Percentiles rank a stretch among this genome's conserved stretches.
phyloP scores from a whole-genome alignment of 2,797 vertebrate genomes.

The Brachymystax lenok region DNA sequence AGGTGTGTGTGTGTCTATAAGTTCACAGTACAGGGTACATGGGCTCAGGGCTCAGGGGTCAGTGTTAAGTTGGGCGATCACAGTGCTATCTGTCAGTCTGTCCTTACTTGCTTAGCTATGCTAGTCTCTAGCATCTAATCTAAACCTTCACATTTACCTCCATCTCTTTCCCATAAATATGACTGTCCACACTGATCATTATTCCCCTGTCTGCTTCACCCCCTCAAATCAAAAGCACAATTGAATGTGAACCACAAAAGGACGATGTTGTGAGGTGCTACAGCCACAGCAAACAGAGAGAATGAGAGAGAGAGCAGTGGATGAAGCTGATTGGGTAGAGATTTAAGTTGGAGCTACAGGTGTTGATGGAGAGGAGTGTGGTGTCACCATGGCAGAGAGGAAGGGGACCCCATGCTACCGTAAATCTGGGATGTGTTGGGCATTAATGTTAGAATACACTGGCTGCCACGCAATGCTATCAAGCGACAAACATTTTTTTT shows the following conservation, averaged over 20 bases:
- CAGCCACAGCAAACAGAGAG: slow-evolving; percentile 35
- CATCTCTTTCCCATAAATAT: background rate
- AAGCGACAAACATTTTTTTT: slow-evolving; percentile 19
- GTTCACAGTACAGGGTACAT: slow-evolving; percentile 79
- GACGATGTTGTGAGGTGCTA: slow-evolving; percentile 34
- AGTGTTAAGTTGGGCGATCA: slow-evolving; percentile 73
- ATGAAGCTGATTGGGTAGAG: background rate
- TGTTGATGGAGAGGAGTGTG: slow-evolving; percentile 43
- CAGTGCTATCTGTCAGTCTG: slow-evolving; percentile 78
- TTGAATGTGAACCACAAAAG: slow-evolving; percentile 10
- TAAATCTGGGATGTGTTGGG: slow-evolving; percentile 35
- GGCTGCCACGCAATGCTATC: slow-evolving; percentile 52
- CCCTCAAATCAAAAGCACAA: slow-evolving; percentile 18
- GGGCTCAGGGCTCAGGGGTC: slow-evolving; percentile 79
- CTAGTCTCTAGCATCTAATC: background rate
- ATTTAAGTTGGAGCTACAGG: slow-evolving; percentile 20
- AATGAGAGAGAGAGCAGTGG: slow-evolving; percentile 6
- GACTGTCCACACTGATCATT: background rate
- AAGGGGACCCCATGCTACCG: slow-evolving; percentile 9
- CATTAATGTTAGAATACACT: slow-evolving; percentile 27
- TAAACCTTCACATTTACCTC: background rate
- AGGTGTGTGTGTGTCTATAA: slow-evolving; percentile 51
- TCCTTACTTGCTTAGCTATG: slow-evolving; percentile 24
- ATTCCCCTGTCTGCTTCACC: background rate
- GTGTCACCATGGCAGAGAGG: slow-evolving; percentile 39